Evolutionary conservation across 2,888 invertebrate species (phyloP), one percentile per base, ranked within the genome.

Genomic region (Leptopilina myrica): DNA sequence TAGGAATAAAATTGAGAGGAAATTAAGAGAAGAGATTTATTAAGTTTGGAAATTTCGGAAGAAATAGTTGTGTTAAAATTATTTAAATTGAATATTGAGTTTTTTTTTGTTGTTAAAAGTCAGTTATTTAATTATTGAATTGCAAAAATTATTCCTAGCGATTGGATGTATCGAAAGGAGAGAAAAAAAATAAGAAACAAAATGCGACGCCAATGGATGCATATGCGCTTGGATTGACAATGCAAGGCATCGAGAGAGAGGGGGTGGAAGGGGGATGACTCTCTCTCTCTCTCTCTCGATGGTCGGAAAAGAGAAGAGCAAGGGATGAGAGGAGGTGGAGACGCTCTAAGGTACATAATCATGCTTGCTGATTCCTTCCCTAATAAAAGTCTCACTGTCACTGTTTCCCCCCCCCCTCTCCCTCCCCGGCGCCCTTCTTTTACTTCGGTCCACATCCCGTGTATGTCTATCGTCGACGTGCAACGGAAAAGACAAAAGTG

Each of bases 361-460:
- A 90, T 88, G 90, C 90, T 91, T 89, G 91, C 90, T 91, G 91
- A 90, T 90, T 91, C 88, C 90, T 91, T 91, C 90, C 90, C 91
- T 91, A 92, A 92, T 92, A 91, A 92, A 91, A 91, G 90, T 90
- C 90, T 89, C 90, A 87, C 90, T 90, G 90, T 88, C 88, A 88
- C 86, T 85, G 81, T 79, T 81, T 81, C 75, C 82, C 83, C 82
- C 80, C 77, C 82, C 76, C 20, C 20, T 33, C 76, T 33, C 76
- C 79, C 81, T 82, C 81, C 82, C 79, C 79, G 83, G 7, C 43
- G 7, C 49, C 9, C 49, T 49, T 49, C 49, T 49, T 49, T 49
- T 80, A 80, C 83, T 79, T 80, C 84, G 82, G 82, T 83, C 56
- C 82, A 82, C 81, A 81, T 82, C 79, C 81, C 49, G 49, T 49